Evolutionary conservation across 2,888 invertebrate genomes (phyloP).

Genomic region (Aporophyla nigra): DNA sequence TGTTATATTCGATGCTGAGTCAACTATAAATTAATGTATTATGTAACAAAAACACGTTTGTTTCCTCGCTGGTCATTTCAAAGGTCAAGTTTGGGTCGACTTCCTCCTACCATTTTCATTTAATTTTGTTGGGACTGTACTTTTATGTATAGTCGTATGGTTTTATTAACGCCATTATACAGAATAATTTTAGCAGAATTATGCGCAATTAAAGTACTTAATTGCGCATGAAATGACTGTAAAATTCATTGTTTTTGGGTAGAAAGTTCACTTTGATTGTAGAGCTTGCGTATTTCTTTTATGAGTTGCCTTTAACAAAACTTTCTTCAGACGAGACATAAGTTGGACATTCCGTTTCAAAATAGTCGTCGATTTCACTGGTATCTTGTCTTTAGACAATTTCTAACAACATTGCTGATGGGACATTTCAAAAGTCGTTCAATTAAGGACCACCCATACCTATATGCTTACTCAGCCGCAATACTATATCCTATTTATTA

Average conservation of each 20-base stretch:
- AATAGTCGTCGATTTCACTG: background rate
- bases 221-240: constrained; percentile 39
- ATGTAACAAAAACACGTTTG: constrained; percentile 51
- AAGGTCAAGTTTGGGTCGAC: constrained; percentile 57
- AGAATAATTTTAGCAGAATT: constrained; percentile 17
- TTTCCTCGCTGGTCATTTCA: constrained; percentile 18
- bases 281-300: background rate
- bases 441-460: background rate
- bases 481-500: background rate
- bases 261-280: constrained; percentile 41
- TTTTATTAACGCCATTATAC: constrained; percentile 33
- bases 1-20: constrained; percentile 3
- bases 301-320: constrained; percentile 6
- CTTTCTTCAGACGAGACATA: constrained; percentile 9
- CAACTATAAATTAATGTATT: constrained; percentile 29
- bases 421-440: background rate
- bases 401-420: too few relatives aligned
- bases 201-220: constrained; percentile 32
- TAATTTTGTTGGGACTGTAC: constrained; percentile 4
- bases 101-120: constrained; percentile 31
- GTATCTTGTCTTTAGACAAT: background rate
- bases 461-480: background rate
- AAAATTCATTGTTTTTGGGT: constrained; percentile 23
- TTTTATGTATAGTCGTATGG: background rate
- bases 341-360: background rate